Evolutionary conservation across 2,113 vertebrate genomes (phyloP), one percentile per base, ranked within the genome.

Genomic region (Rhodinocichla rosea): DNA sequence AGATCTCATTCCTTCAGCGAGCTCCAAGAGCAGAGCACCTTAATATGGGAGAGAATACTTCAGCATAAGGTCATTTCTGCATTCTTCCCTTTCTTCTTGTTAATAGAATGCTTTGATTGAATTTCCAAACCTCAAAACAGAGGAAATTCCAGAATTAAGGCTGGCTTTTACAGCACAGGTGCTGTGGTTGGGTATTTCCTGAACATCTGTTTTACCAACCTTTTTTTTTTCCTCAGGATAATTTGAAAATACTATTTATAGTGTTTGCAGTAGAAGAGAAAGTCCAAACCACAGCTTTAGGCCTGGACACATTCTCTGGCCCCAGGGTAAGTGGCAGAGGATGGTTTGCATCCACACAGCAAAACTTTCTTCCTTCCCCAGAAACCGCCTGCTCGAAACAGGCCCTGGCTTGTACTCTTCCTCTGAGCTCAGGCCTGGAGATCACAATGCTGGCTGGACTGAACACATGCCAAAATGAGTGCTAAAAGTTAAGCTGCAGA

Each of bases 271-370:
- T 65, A 80, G 69, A 80, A 90, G 14, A 92, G 30, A 63, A 39
- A 74, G 57, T 73, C 62, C 70, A 93, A 94, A 91, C 90, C 87
- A 95, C 63, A 92, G 13, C 67, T 90, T 88, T 88, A 60, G 37
- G 18, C 37, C 75, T 64, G 79, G 70, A 90, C 23, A n/a, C 57
- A 92, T 69, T 88, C 45, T 92, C 49, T 62, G n/a, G 52, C 78
- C 50, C 42, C 35, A 39, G 75, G 83, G 27, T 39, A 69, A 88
- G 76, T 27, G 70, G 79, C n/a, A 90, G 22, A 83, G 32, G 49
- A 83, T 50, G 35, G 79, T 23, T 93, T 90, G 23, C 17, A 65
- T 45, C 55, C 33, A 90, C 4, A 2, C 9, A 94, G 53, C 40
- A 60, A 23, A 83, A 52, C 24, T 52, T 26, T 60, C 45, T 75